Evolutionary conservation across 2,113 vertebrate species (phyloP).

Genomic region (Istiophorus platypterus): DNA sequence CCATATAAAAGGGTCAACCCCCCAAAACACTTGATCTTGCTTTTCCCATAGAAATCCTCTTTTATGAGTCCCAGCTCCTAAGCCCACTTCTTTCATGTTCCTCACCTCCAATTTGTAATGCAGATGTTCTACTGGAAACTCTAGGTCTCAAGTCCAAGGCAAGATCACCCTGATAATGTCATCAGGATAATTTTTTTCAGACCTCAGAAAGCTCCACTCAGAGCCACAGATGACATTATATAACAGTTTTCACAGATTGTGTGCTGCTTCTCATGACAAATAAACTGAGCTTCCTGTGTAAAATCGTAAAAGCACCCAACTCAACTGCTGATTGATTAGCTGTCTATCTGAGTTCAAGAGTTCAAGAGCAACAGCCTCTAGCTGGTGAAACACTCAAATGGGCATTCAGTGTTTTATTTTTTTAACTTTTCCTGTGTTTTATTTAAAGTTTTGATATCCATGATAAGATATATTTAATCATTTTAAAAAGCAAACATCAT

Average conservation of each 20-base stretch:
- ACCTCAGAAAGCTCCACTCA: no score
- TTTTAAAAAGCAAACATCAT: no score
- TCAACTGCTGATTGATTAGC: conserved; percentile 63
- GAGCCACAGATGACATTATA: neutral
- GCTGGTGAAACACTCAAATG: conserved; percentile 32
- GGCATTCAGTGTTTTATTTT: neutral
- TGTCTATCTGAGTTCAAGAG: conserved; percentile 42
- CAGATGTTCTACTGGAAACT: no score
- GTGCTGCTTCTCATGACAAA: neutral
- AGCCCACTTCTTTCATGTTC: neutral
- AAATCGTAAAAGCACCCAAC: conserved; percentile 10
- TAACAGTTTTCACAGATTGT: neutral
- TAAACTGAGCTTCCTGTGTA: neutral
- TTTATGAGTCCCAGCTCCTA: conserved; percentile 21
- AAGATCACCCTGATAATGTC: neutral
- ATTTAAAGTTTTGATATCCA: no score
- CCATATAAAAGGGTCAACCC: neutral
- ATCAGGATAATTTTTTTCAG: neutral
- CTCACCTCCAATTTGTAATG: neutral
- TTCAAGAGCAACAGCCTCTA: conserved; percentile 26
- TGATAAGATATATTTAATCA: no score
- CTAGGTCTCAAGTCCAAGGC: no score
- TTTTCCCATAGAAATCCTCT: conserved; percentile 20
- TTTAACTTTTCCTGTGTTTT: no score
- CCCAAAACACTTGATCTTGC: conserved; percentile 2